Evolutionary conservation across 1,140 invertebrate species (phyloP).

Genomic region (Steinernema khuongi): DNA sequence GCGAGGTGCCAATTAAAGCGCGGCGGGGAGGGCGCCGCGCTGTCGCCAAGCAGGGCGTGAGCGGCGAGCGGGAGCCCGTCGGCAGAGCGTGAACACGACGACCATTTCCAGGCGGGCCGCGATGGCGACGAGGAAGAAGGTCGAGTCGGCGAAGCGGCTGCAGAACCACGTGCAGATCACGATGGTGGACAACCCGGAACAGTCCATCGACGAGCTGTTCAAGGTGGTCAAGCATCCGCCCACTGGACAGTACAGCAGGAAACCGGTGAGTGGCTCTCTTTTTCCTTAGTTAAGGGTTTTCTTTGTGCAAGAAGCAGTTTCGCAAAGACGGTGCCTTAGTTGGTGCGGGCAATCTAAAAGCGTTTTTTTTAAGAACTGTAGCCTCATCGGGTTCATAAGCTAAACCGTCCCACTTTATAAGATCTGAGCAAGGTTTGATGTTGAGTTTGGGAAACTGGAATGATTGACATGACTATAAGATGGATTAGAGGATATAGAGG

Average conservation of each 20-base stretch:
- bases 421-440: no score
- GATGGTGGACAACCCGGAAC: background rate
- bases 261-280: background rate
- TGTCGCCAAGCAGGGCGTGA: background rate
- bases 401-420: no score
- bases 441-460: no score
- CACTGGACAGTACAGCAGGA: background rate
- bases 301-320: no score
- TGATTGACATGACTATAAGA: no score
- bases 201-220: background rate
- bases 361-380: no score
- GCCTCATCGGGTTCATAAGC: no score
- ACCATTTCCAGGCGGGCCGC: slow-evolving; percentile 9
- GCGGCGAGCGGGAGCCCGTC: background rate
- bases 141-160: background rate
- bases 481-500: no score
- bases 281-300: background rate
- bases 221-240: background rate
- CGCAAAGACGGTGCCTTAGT: background rate
- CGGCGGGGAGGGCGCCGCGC: background rate
- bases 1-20: background rate
- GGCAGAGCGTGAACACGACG: background rate
- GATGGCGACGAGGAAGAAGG: background rate
- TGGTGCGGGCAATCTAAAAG: no score
- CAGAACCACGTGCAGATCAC: background rate